phyloP scores from a whole-genome alignment of 35 echinoderm and acorn worm genomes.

The Eucidaris tribuloides region DNA sequence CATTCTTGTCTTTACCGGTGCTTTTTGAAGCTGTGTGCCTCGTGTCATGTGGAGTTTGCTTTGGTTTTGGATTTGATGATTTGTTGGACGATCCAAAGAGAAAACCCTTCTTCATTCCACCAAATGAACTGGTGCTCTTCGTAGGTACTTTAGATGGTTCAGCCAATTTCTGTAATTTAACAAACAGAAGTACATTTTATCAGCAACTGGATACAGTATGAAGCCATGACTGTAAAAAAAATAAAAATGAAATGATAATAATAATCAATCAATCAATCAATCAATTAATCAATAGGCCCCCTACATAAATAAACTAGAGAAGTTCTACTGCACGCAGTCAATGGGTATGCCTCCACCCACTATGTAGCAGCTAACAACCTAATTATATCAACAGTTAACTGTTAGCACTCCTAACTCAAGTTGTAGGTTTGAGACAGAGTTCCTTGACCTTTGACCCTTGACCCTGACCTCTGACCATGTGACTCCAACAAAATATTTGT shows the following conservation, averaged over 20 bases:
- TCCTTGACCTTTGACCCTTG: too few species aligned
- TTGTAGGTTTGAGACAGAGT: too few species aligned
- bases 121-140: constrained; percentile 34
- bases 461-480: too few species aligned
- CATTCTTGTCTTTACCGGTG: background rate
- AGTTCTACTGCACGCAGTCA: too few species aligned
- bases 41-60: background rate
- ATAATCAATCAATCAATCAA: background rate
- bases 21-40: background rate
- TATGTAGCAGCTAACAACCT: too few species aligned
- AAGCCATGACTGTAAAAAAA: too few species aligned
- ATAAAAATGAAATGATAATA: background rate
- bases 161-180: background rate
- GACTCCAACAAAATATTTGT: too few species aligned
- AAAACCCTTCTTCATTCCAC: constrained; percentile 90
- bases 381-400: too few species aligned
- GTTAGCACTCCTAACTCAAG: too few species aligned
- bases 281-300: background rate
- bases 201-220: too few species aligned
- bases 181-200: too few species aligned
- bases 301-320: background rate
- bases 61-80: constrained; percentile 31
- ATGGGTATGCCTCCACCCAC: too few species aligned
- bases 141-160: background rate
- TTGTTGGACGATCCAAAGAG: constrained; percentile 47